phyloP scores from a whole-genome alignment of 2,113 vertebrate species.

The Gobiocypris rarus region DNA sequence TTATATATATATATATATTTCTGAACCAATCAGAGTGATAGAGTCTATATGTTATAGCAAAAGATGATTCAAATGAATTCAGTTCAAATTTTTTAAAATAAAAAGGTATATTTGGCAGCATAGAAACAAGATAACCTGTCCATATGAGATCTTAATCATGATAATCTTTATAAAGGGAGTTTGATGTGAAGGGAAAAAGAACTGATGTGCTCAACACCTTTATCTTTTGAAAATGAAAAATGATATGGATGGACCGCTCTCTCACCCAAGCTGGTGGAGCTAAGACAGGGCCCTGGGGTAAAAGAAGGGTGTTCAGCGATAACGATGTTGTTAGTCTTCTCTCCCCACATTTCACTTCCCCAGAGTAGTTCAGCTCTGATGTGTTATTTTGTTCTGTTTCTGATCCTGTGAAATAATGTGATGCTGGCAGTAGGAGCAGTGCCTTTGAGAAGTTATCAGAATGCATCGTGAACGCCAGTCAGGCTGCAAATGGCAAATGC shows the following conservation, averaged over 20 bases:
- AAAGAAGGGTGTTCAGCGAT: not conserved
- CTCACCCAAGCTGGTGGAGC: conserved; percentile 16
- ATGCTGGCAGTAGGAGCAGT: not conserved
- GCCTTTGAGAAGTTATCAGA: conserved; percentile 33
- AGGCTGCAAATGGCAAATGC: conserved; percentile 27
- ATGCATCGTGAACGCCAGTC: conserved; percentile 1
- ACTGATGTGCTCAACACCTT: conserved; percentile 32
- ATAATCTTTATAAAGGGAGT: conserved; percentile 20
- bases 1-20: too few relatives aligned
- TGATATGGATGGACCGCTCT: not conserved
- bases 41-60: not conserved
- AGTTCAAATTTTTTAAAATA: not conserved
- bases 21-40: not conserved
- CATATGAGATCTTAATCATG: conserved; percentile 41
- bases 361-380: not conserved
- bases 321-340: conserved; percentile 12
- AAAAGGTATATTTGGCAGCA: not conserved
- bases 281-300: not conserved
- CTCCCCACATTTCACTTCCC: not conserved
- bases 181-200: conserved; percentile 41
- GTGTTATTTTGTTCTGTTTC: conserved; percentile 22
- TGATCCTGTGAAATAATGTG: conserved; percentile 29
- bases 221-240: conserved; percentile 38
- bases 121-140: not conserved
- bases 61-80: not conserved